Base-by-base conservation (phyloP, 2,888 invertebrate genomes). In the Coremacera marginata region DNA sequence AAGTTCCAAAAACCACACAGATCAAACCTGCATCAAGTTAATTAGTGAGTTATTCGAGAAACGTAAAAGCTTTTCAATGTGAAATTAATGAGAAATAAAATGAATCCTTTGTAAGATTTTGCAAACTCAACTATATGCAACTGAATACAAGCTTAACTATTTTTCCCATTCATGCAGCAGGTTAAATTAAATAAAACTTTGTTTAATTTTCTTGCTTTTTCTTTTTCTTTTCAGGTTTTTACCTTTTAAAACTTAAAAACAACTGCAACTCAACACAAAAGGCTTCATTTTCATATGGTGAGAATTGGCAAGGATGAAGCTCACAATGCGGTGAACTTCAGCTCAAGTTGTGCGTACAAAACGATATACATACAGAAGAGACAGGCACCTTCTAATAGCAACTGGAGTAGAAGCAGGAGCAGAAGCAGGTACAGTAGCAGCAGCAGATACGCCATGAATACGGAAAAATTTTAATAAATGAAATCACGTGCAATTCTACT, bases 401-500 rank as follows among this genome's bases (percentile, higher is more conserved):
- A 25, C 22, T 22, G 57, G 57, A 52, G 5, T 55, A 55, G 19
- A 2, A 22, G 25, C 25, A 25, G 25, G 57, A 25, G 27, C 19
- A 11, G 57, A 60, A 22, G 22, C n/a, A 9, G n/a, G 19, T 22
- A 22, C 37, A 37, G 22, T 14, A 31, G n/a, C 55, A 34, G 37
- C 37, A 37, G 22, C 19, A 31, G 44, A 19, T 27, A 25, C 34
- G 55, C 60, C 16, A 55, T 52, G 67, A 37, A 67, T 7, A 55
- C 34, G 4, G 31, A 71, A 25, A 51, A 63, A 67, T 71, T 76
- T 71, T 76, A 71, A 71, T 71, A 71, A 71, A 76, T 76, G 52
- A 76, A 76, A 76, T 71, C 76, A 76, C 76, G 76, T 76, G 71
- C 67, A 71, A 52, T 63, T 76, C 52, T 49, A 52, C 65, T 76